Evolutionary conservation across 64 coral and sea anemone species (phyloP).

Genomic region (Trachythela sp.): DNA sequence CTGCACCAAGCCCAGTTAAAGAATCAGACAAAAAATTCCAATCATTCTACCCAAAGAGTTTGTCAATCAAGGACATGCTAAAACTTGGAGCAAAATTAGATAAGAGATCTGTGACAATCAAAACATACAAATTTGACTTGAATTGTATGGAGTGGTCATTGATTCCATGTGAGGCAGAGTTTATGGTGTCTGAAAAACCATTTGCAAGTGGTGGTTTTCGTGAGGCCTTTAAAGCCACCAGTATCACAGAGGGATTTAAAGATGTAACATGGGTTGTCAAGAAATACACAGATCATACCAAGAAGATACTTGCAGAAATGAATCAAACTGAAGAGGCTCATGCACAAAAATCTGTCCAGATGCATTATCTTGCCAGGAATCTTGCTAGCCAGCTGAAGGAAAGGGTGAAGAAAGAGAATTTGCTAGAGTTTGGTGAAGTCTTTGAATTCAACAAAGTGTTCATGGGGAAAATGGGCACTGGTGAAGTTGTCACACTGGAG

Average conservation of each 20-base stretch:
- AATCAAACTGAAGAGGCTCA: slow-evolving; percentile 48
- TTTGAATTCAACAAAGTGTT: slow-evolving; percentile 55
- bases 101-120: not conserved
- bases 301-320: not conserved
- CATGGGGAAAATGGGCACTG: slow-evolving; percentile 28
- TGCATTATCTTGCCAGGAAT: slow-evolving; percentile 61
- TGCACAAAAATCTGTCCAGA: slow-evolving; percentile 53
- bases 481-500: slow-evolving; percentile 60
- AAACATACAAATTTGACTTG: slow-evolving; percentile 9
- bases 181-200: not conserved
- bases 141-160: slow-evolving; percentile 1
- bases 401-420: slow-evolving; percentile 31
- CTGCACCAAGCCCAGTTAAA: slow-evolving; percentile 1
- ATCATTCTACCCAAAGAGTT: not conserved
- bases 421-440: slow-evolving; percentile 51
- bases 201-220: slow-evolving; percentile 13
- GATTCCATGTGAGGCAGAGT: slow-evolving; percentile 2
- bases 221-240: slow-evolving; percentile 15
- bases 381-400: slow-evolving; percentile 51
- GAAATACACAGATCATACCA: slow-evolving; percentile 18
- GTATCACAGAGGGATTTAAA: slow-evolving; percentile 12
- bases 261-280: slow-evolving; percentile 20
- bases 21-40: not conserved
- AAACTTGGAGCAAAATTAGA: not conserved
- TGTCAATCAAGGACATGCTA: not conserved